Base-by-base conservation (phyloP, 2,797 vertebrate species). In the Coregonus sp. region DNA sequence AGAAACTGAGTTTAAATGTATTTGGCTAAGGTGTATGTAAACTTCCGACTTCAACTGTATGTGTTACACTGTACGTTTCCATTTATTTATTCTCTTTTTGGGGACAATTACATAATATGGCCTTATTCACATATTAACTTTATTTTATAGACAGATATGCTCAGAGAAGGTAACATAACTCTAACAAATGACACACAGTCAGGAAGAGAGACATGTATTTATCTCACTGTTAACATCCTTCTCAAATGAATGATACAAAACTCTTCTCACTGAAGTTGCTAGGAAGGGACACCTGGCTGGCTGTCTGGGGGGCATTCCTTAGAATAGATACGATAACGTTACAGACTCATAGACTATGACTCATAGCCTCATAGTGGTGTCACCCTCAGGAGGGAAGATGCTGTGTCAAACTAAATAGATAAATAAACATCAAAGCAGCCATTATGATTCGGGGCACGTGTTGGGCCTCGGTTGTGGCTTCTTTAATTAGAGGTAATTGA, bases 401-500 rank as follows among this genome's bases (percentile, higher is more conserved):
- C 56, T 59, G 56, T 18, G 56, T 18, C 56, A 18, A 59, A 59
- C 16, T 33, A 14, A 29, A 67, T 67, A 67, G 31, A 67, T 16
- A 67, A 15, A 31, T 29, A 69, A 69, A 69, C 16, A 5, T 18
- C 63, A 70, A 78, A 70, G 72, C 35, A 71, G 79, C 78, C 65
- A 35, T 81, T 79, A 76, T 75, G 78, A 83, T 83, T 77, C 75
- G 6, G 52, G 25, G 74, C 80, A 68, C 76, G 76, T 77, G 69
- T 74, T 40, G 29, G 70, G 74, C 63, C 72, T 76, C 40, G 51
- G 74, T 54, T 11, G n/a, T 68, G 52, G 66, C 63, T 74, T 67
- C 77, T 85, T 78, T 88, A 86, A 88, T 88, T 84, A 81, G 77
- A 77, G 72, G 74, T 85, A 82, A 80, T 84, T 83, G 81, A 87